A percentile compares a stretch with the other conserved stretches of the same genome.
Evolutionary conservation across 2,113 vertebrate species (phyloP).

Genomic region (Dipodomys spectabilis): DNA sequence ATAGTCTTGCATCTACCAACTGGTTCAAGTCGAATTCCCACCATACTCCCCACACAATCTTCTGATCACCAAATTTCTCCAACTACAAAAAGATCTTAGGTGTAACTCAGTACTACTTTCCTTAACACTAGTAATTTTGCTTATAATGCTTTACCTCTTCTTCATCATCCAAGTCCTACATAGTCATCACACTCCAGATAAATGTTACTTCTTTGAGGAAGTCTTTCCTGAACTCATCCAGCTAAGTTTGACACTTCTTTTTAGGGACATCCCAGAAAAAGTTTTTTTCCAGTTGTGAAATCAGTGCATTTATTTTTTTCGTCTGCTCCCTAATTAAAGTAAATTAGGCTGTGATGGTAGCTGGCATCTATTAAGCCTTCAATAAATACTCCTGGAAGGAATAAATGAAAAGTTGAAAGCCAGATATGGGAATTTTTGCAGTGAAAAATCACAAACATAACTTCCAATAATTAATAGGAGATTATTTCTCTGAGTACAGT

Average conservation of each 20-base stretch:
- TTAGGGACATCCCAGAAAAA: neutral
- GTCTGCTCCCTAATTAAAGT: neutral
- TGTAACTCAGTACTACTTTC: neutral
- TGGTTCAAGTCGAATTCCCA: neutral
- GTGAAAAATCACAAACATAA: conserved; percentile 19
- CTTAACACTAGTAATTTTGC: neutral
- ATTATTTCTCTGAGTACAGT: neutral
- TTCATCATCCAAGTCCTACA: neutral
- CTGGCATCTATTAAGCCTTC: neutral
- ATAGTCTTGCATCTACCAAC: neutral
- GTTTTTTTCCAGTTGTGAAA: neutral
- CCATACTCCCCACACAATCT: neutral
- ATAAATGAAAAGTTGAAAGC: conserved; percentile 44
- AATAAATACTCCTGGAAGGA: conserved; percentile 29
- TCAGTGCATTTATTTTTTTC: neutral
- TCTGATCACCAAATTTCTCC: neutral
- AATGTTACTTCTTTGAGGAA: neutral
- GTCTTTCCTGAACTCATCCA: neutral
- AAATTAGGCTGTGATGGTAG: neutral
- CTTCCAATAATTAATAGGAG: neutral
- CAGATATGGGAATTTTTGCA: conserved; percentile 23
- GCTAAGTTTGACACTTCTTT: conserved; percentile 21
- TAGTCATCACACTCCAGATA: conserved; percentile 37
- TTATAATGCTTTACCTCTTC: neutral
- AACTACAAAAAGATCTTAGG: neutral